These are phyloP conservation scores for Sylvia borin DNA, from an alignment of 2,797 vertebrate genomes.

Conservation along the genomic window DNA sequence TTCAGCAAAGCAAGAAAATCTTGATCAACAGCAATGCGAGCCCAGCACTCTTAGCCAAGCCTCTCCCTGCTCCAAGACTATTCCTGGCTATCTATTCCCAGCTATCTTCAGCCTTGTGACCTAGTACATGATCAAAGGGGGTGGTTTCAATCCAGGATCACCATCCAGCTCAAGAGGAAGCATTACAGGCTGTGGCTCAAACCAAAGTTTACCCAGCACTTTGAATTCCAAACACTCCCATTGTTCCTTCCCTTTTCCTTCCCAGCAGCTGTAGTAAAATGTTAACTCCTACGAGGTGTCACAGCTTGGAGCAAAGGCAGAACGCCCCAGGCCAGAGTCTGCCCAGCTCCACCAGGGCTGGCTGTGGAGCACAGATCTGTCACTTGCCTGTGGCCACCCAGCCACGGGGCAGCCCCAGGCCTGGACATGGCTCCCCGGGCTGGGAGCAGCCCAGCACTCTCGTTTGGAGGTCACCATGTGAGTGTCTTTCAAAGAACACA, in stretches of 20 bases:
- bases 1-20: background rate
- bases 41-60: background rate
- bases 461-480: fast-evolving
- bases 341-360: background rate
- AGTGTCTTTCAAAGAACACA: background rate
- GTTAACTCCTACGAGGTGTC: background rate
- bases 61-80: background rate
- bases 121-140: background rate
- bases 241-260: background rate
- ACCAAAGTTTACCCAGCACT: background rate
- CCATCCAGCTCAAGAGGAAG: background rate
- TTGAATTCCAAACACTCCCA: background rate
- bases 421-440: background rate
- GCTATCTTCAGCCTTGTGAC: background rate
- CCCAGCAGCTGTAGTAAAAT: background rate
- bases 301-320: background rate
- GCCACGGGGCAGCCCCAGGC: background rate
- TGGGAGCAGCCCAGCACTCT: background rate
- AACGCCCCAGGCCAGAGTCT: background rate
- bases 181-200: background rate
- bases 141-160: background rate
- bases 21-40: background rate
- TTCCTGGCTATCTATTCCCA: background rate
- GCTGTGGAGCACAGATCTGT: background rate
- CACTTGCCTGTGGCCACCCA: background rate